A percentile compares a stretch with the other conserved stretches of the same genome.
These are phyloP conservation scores for Ochotona curzoniae DNA, from an alignment of 2,113 vertebrate genomes.

Conservation along the genomic window DNA sequence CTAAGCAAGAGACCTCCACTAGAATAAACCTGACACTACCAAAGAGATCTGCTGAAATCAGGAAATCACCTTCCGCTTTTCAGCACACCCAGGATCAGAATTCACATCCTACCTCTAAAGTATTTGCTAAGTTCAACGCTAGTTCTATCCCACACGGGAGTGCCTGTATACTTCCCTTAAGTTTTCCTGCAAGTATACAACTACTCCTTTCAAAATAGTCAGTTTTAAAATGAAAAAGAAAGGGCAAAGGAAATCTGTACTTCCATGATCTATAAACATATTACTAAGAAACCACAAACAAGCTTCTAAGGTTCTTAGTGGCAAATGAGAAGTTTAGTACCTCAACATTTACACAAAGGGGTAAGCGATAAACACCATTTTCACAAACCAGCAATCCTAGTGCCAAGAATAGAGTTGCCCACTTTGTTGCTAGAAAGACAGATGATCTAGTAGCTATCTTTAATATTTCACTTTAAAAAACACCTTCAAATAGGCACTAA, in stretches of 20 bases:
- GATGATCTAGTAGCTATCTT: not conserved
- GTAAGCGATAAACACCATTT: not conserved
- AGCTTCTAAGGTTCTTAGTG: slow-evolving; percentile 5
- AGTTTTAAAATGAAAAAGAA: slow-evolving; percentile 16
- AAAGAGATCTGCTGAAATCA: not conserved
- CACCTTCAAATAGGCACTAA: not conserved
- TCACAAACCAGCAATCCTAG: slow-evolving; percentile 3
- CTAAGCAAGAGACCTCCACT: not conserved
- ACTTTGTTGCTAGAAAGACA: slow-evolving; percentile 14
- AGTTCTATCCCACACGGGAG: not conserved
- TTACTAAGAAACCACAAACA: not conserved
- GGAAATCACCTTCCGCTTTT: not conserved
- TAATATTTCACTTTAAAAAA: slow-evolving; percentile 29
- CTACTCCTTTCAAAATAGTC: not conserved
- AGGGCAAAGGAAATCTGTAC: not conserved
- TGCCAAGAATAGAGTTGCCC: not conserved
- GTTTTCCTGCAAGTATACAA: slow-evolving; percentile 35
- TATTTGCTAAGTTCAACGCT: not conserved
- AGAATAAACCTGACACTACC: not conserved
- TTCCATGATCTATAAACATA: not conserved
- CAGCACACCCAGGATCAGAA: not conserved
- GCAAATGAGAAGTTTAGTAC: slow-evolving; percentile 26
- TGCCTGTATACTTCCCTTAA: not conserved
- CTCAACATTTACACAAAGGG: not conserved
- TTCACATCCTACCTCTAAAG: not conserved